A percentile compares a stretch with the other conserved stretches of the same genome.
Evolutionary conservation across 2,113 vertebrate genomes (phyloP).

Genomic region (Carassius gibelio): DNA sequence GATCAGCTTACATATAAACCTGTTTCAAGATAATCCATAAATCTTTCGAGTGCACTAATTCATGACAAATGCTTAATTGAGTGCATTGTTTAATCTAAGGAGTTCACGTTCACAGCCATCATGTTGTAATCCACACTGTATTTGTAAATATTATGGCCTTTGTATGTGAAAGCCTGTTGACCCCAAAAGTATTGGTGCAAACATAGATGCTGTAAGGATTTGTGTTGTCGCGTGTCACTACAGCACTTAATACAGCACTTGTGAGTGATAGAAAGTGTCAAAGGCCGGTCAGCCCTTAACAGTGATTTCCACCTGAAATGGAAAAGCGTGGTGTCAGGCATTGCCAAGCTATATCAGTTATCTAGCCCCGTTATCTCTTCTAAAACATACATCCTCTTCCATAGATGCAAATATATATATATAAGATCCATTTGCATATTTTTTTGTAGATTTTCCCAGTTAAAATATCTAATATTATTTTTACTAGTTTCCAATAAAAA

Average conservation of each 20-base stretch:
- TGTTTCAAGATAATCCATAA: slow-evolving; percentile 28
- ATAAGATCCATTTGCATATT: too few species aligned
- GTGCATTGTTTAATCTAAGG: background rate
- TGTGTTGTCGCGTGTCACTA: slow-evolving; percentile 22
- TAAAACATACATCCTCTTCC: background rate
- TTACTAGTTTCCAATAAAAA: too few species aligned
- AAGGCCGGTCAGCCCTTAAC: background rate
- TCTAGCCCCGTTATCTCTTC: too few species aligned
- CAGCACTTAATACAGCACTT: slow-evolving; percentile 20
- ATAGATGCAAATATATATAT: background rate
- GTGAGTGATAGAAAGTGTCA: slow-evolving; percentile 1
- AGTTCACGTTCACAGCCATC: background rate
- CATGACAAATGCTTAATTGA: slow-evolving; percentile 10
- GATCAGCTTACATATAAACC: slow-evolving; percentile 20
- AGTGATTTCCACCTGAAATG: background rate
- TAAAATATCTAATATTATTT: too few species aligned
- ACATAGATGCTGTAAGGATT: background rate
- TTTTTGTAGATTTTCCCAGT: too few species aligned
- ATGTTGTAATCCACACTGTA: slow-evolving; percentile 2
- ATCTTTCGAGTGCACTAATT: background rate
- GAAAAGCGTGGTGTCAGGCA: background rate
- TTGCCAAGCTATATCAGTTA: background rate
- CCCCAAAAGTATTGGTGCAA: slow-evolving; percentile 1
- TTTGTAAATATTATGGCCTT: slow-evolving; percentile 14
- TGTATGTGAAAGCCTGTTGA: background rate